A percentile compares a stretch with the other conserved stretches of the same genome.
Evolutionary conservation across 2,797 vertebrate species (phyloP).

Genomic region (Phoebastria nigripes): DNA sequence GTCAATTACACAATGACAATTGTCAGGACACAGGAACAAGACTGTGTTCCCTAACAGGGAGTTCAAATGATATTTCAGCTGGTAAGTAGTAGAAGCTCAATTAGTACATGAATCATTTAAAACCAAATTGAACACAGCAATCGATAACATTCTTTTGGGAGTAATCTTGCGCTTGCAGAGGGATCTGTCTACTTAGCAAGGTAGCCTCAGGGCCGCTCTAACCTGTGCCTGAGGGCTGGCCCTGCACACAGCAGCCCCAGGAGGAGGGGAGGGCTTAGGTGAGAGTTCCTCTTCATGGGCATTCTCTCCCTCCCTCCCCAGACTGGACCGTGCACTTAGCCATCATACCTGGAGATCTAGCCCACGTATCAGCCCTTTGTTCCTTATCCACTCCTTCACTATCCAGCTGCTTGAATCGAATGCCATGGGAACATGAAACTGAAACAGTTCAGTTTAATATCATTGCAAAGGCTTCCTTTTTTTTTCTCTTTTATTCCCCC

Average conservation of each 20-base stretch:
- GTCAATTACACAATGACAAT: background rate
- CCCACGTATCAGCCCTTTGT: background rate
- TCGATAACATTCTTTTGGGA: background rate
- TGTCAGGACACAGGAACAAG: background rate
- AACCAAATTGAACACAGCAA: background rate
- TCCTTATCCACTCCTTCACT: background rate
- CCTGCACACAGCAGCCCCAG: background rate
- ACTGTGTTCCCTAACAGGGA: background rate
- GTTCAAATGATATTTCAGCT: conserved; percentile 1
- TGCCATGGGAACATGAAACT: background rate
- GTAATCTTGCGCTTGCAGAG: background rate
- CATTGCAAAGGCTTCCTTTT: background rate
- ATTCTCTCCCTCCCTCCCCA: background rate
- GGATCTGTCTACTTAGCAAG: background rate
- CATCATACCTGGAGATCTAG: background rate
- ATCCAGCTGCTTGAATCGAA: background rate
- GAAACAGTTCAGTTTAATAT: background rate
- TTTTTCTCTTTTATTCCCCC: background rate
- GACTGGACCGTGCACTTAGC: fast-evolving
- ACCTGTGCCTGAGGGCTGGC: background rate
- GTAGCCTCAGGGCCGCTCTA: background rate
- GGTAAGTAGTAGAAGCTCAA: conserved; percentile 1
- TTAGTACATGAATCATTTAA: conserved; percentile 37
- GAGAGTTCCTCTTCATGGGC: background rate
- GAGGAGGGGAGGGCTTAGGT: background rate